phyloP scores from a whole-genome alignment of 2,888 invertebrate species.

The Lepidocyrtinus sp. region DNA sequence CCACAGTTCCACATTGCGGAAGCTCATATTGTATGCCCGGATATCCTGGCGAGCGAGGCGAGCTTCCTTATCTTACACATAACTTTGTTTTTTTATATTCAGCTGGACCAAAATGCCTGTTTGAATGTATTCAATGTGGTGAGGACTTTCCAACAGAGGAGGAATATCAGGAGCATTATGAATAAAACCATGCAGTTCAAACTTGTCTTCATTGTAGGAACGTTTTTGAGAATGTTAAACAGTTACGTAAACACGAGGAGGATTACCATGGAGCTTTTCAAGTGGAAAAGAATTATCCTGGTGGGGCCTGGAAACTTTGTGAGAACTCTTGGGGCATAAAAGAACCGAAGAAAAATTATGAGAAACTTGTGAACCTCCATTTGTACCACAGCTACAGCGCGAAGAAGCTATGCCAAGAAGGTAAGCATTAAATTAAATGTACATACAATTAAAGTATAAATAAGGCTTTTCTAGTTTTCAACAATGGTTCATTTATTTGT shows the following conservation, averaged over 20 bases:
- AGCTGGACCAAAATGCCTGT: too few relatives aligned
- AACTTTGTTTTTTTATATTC: too few relatives aligned
- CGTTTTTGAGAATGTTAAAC: constrained; percentile 38
- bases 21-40: too few relatives aligned
- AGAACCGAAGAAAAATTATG: constrained; percentile 50
- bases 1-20: too few relatives aligned
- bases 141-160: constrained; percentile 56
- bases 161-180: constrained; percentile 58
- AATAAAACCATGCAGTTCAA: constrained; percentile 59
- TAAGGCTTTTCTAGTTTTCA: too few relatives aligned
- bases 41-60: too few relatives aligned
- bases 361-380: constrained; percentile 41
- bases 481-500: too few relatives aligned
- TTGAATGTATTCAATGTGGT: constrained; percentile 62
- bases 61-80: too few relatives aligned
- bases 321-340: constrained; percentile 53
- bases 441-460: too few relatives aligned
- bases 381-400: constrained; percentile 50
- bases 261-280: constrained; percentile 50
- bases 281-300: constrained; percentile 50
- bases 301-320: constrained; percentile 61
- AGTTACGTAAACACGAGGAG: constrained; percentile 46
- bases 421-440: too few relatives aligned
- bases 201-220: constrained; percentile 60
- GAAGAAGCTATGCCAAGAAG: neutral